A percentile compares a stretch with the other conserved stretches of the same genome.
Conservation (phyloP, 2,888 invertebrate species). For the Hydraecia micacea region DNA sequence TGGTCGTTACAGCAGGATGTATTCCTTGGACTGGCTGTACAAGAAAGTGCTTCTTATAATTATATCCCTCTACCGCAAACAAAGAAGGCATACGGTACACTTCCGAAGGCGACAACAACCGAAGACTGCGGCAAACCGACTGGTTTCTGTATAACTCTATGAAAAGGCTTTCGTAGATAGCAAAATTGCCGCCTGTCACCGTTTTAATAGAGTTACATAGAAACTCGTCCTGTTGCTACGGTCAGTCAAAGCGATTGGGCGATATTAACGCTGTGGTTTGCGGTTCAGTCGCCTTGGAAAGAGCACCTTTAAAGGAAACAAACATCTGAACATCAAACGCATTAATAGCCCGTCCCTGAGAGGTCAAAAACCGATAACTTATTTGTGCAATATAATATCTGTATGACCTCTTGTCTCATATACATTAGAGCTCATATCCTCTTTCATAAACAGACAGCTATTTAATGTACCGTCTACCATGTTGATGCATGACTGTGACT, state of each 20-base stretch:
- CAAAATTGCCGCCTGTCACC: background rate
- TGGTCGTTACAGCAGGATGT: too few relatives aligned
- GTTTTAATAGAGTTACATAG: background rate
- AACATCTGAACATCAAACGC: background rate
- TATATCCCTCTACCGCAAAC: background rate
- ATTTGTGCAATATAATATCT: background rate
- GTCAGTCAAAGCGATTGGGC: background rate
- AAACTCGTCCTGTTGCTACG: background rate
- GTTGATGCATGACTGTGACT: constrained; percentile 11
- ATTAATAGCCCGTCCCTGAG: background rate
- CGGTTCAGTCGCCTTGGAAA: background rate
- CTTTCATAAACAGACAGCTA: background rate
- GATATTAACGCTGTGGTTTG: background rate
- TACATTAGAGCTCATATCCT: constrained; percentile 10
- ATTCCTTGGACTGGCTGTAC: too few relatives aligned
- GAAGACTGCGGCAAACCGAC: background rate
- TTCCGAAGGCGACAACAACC: background rate
- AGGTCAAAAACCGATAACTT: background rate
- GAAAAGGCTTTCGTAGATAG: background rate
- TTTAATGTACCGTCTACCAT: constrained; percentile 17
- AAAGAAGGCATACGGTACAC: background rate
- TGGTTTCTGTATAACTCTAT: background rate
- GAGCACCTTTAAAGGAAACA: background rate
- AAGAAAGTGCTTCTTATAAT: too few relatives aligned
- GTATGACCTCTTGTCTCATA: background rate